Percentiles rank a stretch among this genome's conserved stretches.
phyloP scores from a whole-genome alignment of 2,113 vertebrate species.

The Platysternon megacephalum region DNA sequence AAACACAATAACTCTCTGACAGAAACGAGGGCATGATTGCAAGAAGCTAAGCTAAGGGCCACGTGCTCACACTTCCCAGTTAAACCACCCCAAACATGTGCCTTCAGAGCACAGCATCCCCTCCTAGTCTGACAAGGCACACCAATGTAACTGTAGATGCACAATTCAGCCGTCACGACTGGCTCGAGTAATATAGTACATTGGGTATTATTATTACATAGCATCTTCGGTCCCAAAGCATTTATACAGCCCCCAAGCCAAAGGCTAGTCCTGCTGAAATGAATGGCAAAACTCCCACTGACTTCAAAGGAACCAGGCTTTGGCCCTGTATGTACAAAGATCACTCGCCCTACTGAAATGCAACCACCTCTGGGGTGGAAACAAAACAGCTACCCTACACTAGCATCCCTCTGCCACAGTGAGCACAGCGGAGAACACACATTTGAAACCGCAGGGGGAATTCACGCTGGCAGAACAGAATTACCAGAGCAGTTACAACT shows the following conservation, averaged over 20 bases:
- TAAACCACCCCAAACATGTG: background rate
- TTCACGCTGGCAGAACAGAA: rapidly evolving
- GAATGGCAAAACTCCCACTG: background rate
- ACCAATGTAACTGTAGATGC: background rate
- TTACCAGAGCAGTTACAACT: background rate
- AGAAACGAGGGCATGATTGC: background rate
- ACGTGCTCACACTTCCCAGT: background rate
- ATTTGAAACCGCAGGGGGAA: rapidly evolving
- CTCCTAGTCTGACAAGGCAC: background rate
- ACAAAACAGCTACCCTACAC: background rate
- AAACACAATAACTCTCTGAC: background rate
- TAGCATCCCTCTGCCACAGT: background rate
- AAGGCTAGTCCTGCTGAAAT: background rate
- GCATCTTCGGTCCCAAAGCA: background rate
- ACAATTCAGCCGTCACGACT: background rate
- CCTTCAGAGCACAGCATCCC: rapidly evolving
- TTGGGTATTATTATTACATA: background rate
- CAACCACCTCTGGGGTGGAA: rapidly evolving
- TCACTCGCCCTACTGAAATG: background rate
- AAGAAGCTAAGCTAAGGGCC: rapidly evolving
- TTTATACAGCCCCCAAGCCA: background rate
- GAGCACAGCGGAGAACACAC: background rate
- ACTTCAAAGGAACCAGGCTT: rapidly evolving
- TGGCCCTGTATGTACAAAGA: rapidly evolving
- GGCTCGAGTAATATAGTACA: background rate